Percentiles rank a stretch among this genome's conserved stretches.
phyloP scores from a whole-genome alignment of 2,113 vertebrate species.

The Sceloporus undulatus region DNA sequence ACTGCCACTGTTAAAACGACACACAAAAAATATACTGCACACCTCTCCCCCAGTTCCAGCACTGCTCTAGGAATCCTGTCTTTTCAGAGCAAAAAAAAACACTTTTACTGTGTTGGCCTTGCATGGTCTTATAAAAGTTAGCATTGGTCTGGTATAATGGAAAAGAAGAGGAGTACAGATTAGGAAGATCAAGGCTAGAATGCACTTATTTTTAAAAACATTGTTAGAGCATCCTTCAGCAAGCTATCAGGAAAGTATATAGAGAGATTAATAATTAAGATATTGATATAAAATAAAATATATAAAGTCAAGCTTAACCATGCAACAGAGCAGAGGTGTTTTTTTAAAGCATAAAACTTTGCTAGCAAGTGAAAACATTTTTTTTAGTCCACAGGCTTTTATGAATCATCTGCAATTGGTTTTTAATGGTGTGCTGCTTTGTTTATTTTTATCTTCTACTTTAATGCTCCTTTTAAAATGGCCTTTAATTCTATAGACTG shows the following conservation, averaged over 20 bases:
- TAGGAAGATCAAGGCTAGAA: background rate
- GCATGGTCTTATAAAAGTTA: background rate
- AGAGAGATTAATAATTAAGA: background rate
- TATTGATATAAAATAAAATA: background rate
- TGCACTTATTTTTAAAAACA: background rate
- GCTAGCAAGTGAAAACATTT: no score
- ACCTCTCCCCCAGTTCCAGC: background rate
- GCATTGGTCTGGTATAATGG: background rate
- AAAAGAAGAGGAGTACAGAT: background rate
- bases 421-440: no score
- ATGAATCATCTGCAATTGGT: no score
- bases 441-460: no score
- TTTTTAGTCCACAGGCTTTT: no score
- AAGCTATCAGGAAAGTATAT: background rate
- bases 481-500: no score
- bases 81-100: constrained; percentile 1
- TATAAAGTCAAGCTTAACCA: background rate
- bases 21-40: background rate
- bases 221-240: background rate
- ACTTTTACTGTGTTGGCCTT: background rate
- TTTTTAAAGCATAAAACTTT: no score
- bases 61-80: constrained; percentile 55
- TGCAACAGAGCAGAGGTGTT: background rate
- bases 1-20: constrained; percentile 42
- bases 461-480: no score